Conservation (phyloP, 2,113 vertebrate genomes). For the Paradoxurus hermaphroditus region DNA sequence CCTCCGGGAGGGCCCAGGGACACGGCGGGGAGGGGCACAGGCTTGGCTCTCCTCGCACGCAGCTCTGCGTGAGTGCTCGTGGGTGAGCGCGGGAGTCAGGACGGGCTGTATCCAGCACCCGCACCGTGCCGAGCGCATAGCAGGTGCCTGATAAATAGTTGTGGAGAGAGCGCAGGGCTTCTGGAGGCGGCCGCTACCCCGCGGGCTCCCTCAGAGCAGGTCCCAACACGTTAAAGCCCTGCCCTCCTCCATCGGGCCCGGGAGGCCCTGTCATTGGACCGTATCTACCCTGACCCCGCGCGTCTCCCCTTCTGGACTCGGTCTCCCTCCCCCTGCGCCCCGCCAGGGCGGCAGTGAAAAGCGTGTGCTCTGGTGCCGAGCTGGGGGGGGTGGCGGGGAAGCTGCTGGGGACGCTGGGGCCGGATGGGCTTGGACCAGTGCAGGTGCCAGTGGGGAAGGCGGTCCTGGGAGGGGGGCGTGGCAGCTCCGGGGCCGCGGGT, state of each 20-base stretch:
- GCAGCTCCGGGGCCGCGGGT: rapidly evolving
- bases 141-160: background rate
- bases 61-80: background rate
- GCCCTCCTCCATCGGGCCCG: background rate
- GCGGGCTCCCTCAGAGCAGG: background rate
- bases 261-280: too few relatives aligned
- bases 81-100: background rate
- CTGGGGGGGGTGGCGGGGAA: background rate
- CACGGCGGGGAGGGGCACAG: background rate
- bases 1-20: background rate
- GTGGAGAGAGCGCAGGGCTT: background rate
- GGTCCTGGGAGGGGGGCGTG: rapidly evolving
- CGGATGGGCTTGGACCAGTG: too few relatives aligned
- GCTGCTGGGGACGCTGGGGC: background rate
- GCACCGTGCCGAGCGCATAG: background rate
- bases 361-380: background rate
- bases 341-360: background rate
- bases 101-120: background rate
- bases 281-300: rapidly evolving
- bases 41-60: background rate
- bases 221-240: background rate
- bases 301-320: background rate
- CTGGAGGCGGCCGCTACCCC: background rate
- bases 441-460: background rate
- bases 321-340: background rate